Evolutionary conservation across 2,888 invertebrate genomes (phyloP).

Genomic region (Mylabris sibirica): DNA sequence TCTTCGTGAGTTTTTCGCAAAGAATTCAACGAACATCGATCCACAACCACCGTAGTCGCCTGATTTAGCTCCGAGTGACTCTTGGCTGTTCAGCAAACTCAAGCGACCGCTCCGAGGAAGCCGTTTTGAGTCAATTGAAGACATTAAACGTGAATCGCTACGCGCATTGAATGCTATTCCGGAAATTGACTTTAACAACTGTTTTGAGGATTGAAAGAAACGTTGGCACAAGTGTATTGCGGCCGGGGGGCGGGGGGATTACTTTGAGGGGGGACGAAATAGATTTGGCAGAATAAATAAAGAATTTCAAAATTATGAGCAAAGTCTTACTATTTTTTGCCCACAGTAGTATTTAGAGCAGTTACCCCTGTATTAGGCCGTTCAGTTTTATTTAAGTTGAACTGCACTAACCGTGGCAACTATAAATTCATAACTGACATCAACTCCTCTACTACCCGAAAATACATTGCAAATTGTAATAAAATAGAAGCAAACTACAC

Average conservation of each 20-base stretch:
- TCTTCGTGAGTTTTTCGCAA: conserved; percentile 31
- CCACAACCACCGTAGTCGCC: conserved; percentile 36
- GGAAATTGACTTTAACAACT: conserved; percentile 40
- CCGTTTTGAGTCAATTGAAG: conserved; percentile 32
- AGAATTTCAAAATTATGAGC: not conserved
- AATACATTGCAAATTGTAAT: no score
- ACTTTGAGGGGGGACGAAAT: conserved; percentile 32
- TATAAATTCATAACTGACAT: not conserved
- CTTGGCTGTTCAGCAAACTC: conserved; percentile 38
- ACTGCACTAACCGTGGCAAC: not conserved
- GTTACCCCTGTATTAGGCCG: no score
- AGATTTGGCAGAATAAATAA: not conserved
- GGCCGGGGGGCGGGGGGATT: conserved; percentile 36
- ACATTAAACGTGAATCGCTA: conserved; percentile 42
- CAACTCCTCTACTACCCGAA: not conserved
- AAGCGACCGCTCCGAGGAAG: conserved; percentile 39
- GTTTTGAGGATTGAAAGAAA: conserved; percentile 46
- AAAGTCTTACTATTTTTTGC: not conserved
- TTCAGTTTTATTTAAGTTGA: no score
- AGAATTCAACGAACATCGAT: conserved; percentile 28
- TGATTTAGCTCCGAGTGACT: conserved; percentile 33
- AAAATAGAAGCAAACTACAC: no score
- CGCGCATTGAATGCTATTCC: conserved; percentile 38
- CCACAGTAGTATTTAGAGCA: not conserved
- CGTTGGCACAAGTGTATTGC: conserved; percentile 44